Conservation (phyloP, 2,888 invertebrate genomes). For the Sphaeridia pumilis region DNA sequence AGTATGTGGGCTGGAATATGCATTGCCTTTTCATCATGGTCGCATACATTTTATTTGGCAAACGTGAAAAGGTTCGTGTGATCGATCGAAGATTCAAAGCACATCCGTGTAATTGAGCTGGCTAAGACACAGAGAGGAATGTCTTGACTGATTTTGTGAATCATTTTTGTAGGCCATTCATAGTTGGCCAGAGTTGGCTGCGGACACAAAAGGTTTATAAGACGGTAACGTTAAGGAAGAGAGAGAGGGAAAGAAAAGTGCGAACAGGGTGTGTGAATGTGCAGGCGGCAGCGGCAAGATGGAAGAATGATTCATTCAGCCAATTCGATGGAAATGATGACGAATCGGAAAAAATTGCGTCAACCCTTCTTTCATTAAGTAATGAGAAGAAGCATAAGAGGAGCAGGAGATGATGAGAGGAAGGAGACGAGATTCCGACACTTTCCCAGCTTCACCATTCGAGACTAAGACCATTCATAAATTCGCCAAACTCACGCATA, state of each 20-base stretch:
- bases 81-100: no score
- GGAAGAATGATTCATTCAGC: constrained; percentile 28
- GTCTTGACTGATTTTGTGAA: neutral
- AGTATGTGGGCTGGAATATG: no score
- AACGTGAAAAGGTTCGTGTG: no score
- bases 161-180: constrained; percentile 1
- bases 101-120: no score
- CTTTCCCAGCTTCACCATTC: no score
- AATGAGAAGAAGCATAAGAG: neutral
- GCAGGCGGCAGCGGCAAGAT: neutral
- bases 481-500: no score
- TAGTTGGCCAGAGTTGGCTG: neutral
- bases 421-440: no score
- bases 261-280: neutral
- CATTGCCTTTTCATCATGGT: no score
- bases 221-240: neutral
- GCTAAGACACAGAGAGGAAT: no score
- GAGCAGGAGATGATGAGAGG: no score
- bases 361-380: constrained; percentile 16
- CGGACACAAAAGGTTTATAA: neutral
- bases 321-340: constrained; percentile 32
- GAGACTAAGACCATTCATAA: no score
- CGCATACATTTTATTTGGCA: no score
- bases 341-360: constrained; percentile 34
- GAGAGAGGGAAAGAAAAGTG: constrained; percentile 1